A percentile compares a stretch with the other conserved stretches of the same genome.
Evolutionary conservation across 2,113 vertebrate species (phyloP).

Genomic region (Cottus gobio): DNA sequence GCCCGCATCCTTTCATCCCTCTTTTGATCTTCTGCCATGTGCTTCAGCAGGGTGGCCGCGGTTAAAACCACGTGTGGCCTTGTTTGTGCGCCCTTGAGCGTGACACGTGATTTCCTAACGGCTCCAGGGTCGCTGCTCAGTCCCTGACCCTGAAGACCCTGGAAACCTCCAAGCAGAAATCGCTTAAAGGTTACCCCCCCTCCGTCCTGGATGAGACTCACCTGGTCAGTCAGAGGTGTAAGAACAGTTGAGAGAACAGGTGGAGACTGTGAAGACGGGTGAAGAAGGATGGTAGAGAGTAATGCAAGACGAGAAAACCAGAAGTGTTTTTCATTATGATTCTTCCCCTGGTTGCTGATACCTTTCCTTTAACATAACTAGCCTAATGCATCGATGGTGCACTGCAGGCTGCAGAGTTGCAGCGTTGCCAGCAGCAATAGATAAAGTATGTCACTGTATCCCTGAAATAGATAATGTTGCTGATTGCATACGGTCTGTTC

Average conservation of each 20-base stretch:
- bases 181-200: no score
- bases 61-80: not conserved
- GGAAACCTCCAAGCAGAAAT: not conserved
- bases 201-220: slow-evolving; percentile 22
- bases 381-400: not conserved
- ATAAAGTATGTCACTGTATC: not conserved
- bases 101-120: not conserved
- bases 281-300: no score
- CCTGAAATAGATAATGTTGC: not conserved
- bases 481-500: not conserved
- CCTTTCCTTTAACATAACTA: slow-evolving; percentile 12
- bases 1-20: not conserved
- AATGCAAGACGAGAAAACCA: not conserved
- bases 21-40: slow-evolving; percentile 16
- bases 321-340: slow-evolving; percentile 1
- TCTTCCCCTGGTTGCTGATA: not conserved
- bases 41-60: slow-evolving; percentile 1
- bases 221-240: slow-evolving; percentile 19
- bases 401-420: slow-evolving; percentile 13
- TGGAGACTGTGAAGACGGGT: slow-evolving; percentile 3
- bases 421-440: not conserved
- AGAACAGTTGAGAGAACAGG: slow-evolving; percentile 4
- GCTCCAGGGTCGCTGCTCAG: not conserved
- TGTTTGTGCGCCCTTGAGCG: slow-evolving; percentile 16
- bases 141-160: not conserved